Base-by-base conservation (phyloP, 2,797 vertebrate genomes). In the Ctenopoma kingsleyae region DNA sequence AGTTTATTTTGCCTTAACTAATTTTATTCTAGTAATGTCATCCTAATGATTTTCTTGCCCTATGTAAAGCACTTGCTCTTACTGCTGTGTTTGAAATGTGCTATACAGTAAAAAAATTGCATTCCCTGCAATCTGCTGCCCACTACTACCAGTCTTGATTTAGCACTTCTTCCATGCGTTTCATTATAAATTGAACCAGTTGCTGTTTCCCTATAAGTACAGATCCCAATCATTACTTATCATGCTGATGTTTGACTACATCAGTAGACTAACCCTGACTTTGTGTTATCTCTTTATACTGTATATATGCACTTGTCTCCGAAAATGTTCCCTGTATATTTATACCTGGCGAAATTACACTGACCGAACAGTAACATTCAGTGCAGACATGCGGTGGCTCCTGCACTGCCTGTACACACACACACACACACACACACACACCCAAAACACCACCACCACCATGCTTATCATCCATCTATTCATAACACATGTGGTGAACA, bases 101-200 rank as follows among this genome's bases (percentile, higher is more conserved):
- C 10, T 36, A 36, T 11, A 11, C 35, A 36, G 35, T 12, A 36
- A 11, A 36, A 11, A 36, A 3, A 36, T 36, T 3, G 11, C 35
- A 6, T 36, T 11, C 10, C 9, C 9, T 36, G 9, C 4, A 36
- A 36, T 12, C 35, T 12, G 4, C 47, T 49, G 74, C 77, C 5
- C 56, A 82, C 62, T 56, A 8, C 59, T 59, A 65, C 55, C 22
- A 4, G 44, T 52, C 68, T 83, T 19, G 12, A 71, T 84, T 78
- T 61, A 72, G 47, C 68, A 68, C 19, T 38, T 71, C 55, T 55
- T 69, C 49, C 25, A 36, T 67, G 53, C 16, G 55, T 83, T 15
- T 43, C 17, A 7, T 47, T 0, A 67, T 83, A 54, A 72, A 81
- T 74, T 56, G 59, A 51, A 67, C 51, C 16, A 23, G 48, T 46